Conservation (phyloP, 2,113 vertebrate species). For the Saguinus imperator region DNA sequence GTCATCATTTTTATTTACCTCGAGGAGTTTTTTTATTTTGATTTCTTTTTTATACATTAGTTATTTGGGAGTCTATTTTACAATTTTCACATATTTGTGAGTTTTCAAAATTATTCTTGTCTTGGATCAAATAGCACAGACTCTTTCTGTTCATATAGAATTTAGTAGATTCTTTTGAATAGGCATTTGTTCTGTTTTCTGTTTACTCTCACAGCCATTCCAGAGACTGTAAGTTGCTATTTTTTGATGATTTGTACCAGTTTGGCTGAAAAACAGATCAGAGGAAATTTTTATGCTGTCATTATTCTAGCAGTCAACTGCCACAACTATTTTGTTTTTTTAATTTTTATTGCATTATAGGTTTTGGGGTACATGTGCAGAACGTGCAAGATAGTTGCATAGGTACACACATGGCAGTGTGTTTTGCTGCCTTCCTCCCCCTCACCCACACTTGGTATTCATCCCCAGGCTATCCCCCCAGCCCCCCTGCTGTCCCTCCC, state of each 20-base stretch:
- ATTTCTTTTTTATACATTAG: not conserved
- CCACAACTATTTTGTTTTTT: not conserved
- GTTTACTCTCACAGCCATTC: not conserved
- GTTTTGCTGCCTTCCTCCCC: no score
- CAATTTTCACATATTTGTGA: not conserved
- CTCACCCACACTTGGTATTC: no score
- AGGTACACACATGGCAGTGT: no score
- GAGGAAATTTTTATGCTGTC: not conserved
- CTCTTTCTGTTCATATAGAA: not conserved
- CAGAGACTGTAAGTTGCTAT: not conserved
- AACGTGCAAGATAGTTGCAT: no score
- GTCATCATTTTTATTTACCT: not conserved
- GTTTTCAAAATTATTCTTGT: not conserved
- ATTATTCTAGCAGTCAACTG: not conserved
- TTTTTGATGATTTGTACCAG: not conserved
- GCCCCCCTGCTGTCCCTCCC: no score
- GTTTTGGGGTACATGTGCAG: no score
- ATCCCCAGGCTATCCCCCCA: no score
- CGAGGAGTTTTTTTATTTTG: not conserved
- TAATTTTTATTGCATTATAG: no score
- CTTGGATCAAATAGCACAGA: not conserved
- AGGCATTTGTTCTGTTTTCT: not conserved
- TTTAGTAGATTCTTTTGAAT: not conserved
- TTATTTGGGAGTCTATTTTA: not conserved
- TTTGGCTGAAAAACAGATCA: not conserved